Base-by-base conservation (phyloP, 2,113 vertebrate genomes). In the Aramus guarauna region DNA sequence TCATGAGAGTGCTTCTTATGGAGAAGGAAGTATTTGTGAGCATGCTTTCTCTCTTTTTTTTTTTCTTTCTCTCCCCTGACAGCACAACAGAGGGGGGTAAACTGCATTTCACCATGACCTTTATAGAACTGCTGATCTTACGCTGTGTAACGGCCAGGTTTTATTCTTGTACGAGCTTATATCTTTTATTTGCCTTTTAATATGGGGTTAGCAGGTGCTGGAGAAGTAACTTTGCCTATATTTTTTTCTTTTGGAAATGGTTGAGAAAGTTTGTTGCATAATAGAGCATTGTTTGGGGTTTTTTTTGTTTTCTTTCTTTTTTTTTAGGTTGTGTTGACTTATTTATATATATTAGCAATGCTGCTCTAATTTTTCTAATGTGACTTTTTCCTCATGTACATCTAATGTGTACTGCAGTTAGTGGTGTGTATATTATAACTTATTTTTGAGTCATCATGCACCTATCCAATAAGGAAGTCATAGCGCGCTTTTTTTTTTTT, bases 361-460 rank as follows among this genome's bases (percentile, higher is more conserved):
- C 36, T 32, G 30, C 30, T 83, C 3, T 74, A 3, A 36, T 32
- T 41, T 76, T 73, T 74, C n/a, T 83, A 16, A 68, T 52, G 14
- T 41, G 26, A 15, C 16, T 74, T 76, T 48, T 77, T 41, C 10
- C 15, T 50, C 8, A 12, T 26, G 34, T 23, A 47, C 5, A 19
- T 78, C 26, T 73, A 36, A 48, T 9, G 2, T 39, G 9, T 45
- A 29, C 39, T 56, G 53, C 41, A 34, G 53, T 39, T 85, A 60
- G 45, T 23, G 34, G 24, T 37, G 30, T 0, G 0, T 73, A 4
- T 50, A 3, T 12, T 45, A 5, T 30, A 62, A 69, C 29, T 69
- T 39, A 15, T 3, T 66, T 81, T 32, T n/a, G 39, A 43, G 32
- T 71, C 15, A 6, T 48, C 39, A 11, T 7, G 6, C 11, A 41